phyloP scores from a whole-genome alignment of 2,797 vertebrate genomes.

The Podarcis lilfordi region DNA sequence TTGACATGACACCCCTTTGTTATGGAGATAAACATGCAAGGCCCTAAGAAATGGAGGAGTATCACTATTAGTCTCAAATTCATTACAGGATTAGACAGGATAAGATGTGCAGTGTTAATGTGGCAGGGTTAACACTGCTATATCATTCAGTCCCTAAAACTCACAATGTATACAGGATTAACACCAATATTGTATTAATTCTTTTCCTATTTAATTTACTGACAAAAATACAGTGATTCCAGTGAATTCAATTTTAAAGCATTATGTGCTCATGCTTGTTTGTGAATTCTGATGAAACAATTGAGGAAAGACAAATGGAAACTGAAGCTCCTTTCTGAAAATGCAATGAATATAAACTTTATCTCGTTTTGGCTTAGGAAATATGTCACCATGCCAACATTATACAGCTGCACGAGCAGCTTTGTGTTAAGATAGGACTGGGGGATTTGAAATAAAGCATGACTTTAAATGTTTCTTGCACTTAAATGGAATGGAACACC shows the following conservation, averaged over 20 bases:
- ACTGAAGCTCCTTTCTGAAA: not conserved
- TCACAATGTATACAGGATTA: not conserved
- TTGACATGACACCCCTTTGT: constrained; percentile 4
- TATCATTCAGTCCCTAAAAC: not conserved
- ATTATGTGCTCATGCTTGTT: not conserved
- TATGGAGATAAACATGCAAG: not conserved
- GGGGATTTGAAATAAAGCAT: not conserved
- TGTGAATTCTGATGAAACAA: not conserved
- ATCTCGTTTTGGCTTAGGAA: not conserved
- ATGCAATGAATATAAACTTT: not conserved
- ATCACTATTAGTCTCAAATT: not conserved
- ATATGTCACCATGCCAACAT: not conserved
- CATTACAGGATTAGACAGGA: constrained; percentile 13
- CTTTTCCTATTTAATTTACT: not conserved
- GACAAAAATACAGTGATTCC: not conserved
- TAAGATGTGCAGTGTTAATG: constrained; percentile 11
- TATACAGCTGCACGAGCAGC: not conserved
- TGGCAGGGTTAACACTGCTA: constrained; percentile 27
- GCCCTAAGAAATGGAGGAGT: not conserved
- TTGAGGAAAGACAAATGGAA: not conserved
- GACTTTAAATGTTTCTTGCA: not conserved
- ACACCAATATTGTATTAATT: constrained; percentile 2
- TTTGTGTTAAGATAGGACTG: not conserved
- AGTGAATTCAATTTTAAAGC: not conserved
- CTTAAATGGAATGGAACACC: not conserved